Conservation (phyloP, 2,113 vertebrate genomes). For the Irena cyanogastra region DNA sequence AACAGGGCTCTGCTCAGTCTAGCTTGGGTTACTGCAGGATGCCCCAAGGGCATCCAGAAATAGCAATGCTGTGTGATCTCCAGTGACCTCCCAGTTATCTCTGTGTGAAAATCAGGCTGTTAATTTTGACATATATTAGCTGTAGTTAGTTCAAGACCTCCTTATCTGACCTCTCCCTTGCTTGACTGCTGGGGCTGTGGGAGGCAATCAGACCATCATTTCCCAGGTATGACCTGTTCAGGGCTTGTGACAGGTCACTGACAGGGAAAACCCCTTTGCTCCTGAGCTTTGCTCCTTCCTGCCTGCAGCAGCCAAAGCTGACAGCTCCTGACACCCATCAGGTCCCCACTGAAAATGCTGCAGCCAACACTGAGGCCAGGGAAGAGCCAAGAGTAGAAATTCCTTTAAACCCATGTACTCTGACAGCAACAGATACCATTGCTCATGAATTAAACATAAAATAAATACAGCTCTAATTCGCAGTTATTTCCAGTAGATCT, state of each 20-base stretch:
- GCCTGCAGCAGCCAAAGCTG: not conserved
- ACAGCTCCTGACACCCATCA: not conserved
- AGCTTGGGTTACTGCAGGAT: not conserved
- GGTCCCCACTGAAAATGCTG: not conserved
- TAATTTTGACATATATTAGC: slow-evolving; percentile 7
- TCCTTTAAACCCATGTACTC: not conserved
- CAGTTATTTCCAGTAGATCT: not conserved
- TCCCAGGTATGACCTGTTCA: not conserved
- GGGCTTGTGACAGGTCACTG: not conserved
- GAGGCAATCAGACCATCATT: not conserved
- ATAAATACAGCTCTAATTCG: not conserved
- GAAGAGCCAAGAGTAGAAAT: not conserved
- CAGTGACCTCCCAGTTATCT: not conserved
- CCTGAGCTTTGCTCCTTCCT: not conserved
- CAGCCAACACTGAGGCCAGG: not conserved
- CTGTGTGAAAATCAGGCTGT: not conserved
- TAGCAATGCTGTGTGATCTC: not conserved
- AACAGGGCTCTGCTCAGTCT: not conserved
- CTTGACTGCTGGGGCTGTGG: not conserved
- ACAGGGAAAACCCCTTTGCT: not conserved
- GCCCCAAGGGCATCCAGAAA: slow-evolving; percentile 2
- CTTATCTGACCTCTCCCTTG: not conserved
- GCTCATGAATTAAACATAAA: not conserved
- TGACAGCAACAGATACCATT: not conserved
- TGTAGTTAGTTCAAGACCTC: not conserved